Conservation (phyloP, 2,888 invertebrate species). For the Drosophila rellima region DNA sequence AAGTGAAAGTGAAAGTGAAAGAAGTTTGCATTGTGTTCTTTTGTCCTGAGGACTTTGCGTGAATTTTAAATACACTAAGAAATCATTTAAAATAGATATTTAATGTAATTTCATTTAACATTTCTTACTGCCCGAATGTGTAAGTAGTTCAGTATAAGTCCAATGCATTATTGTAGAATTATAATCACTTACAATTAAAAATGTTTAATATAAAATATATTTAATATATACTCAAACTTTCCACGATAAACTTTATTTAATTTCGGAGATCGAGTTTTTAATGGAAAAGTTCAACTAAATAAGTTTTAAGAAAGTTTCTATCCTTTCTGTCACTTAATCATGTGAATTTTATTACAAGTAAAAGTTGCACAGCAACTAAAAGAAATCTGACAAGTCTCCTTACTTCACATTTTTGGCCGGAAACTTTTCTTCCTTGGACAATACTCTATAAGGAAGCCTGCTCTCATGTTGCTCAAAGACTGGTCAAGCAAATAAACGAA, state of each 20-base stretch:
- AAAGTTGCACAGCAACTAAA: neutral
- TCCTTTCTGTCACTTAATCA: neutral
- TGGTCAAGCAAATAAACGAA: conserved; percentile 8
- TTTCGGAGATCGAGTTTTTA: too few relatives aligned
- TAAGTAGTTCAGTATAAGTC: too few relatives aligned
- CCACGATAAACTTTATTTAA: too few relatives aligned
- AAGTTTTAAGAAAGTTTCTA: too few relatives aligned
- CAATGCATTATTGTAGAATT: neutral
- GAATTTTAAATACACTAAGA: neutral
- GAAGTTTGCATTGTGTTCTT: neutral
- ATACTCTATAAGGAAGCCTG: neutral
- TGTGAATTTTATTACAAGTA: neutral
- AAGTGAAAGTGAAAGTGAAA: conserved; percentile 11
- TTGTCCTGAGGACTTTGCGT: neutral
- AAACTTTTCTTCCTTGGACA: neutral
- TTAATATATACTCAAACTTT: too few relatives aligned
- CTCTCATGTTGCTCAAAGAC: neutral
- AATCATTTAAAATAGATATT: neutral
- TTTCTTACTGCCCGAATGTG: too few relatives aligned
- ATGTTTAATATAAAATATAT: too few relatives aligned
- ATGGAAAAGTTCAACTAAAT: too few relatives aligned
- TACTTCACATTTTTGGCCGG: neutral
- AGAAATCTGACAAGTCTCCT: neutral
- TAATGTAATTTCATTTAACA: neutral
- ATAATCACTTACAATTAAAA: neutral